Percentiles rank a stretch among this genome's conserved stretches.
These are phyloP conservation scores for Strigamia transsilvanica DNA, from an alignment of 2,888 invertebrate species.

Conservation along the genomic window DNA sequence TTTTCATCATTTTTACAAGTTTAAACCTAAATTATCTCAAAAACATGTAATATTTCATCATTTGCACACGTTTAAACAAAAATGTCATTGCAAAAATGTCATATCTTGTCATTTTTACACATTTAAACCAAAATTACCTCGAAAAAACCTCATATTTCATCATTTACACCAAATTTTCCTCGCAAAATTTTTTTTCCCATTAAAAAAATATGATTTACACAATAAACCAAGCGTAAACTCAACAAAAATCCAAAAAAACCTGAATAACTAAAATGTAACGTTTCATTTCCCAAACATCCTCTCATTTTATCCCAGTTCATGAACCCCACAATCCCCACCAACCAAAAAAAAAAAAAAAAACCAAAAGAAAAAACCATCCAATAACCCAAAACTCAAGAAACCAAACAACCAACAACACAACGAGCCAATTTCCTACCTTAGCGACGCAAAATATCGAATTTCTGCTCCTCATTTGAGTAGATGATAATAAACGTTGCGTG, in stretches of 20 bases:
- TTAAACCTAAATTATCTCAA: no score
- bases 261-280: not conserved
- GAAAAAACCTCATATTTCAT: no score
- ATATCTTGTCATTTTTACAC: no score
- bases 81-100: no score
- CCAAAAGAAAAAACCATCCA: not conserved
- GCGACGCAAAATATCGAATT: not conserved
- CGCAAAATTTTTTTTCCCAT: not conserved
- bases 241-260: not conserved
- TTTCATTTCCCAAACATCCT: slow-evolving; percentile 5
- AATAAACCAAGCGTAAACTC: not conserved
- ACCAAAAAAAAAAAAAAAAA: not conserved
- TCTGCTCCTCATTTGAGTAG: not conserved
- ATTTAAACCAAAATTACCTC: no score
- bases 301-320: slow-evolving; percentile 32
- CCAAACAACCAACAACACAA: not conserved
- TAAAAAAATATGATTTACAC: not conserved
- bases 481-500: not conserved
- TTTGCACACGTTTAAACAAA: no score
- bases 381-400: not conserved
- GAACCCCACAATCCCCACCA: not conserved
- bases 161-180: no score
- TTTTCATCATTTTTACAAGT: no score
- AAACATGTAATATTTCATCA: no score
- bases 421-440: not conserved